These are phyloP conservation scores for Montipora capricornis DNA, from an alignment of 64 coral and sea anemone genomes.

Conservation along the genomic window DNA sequence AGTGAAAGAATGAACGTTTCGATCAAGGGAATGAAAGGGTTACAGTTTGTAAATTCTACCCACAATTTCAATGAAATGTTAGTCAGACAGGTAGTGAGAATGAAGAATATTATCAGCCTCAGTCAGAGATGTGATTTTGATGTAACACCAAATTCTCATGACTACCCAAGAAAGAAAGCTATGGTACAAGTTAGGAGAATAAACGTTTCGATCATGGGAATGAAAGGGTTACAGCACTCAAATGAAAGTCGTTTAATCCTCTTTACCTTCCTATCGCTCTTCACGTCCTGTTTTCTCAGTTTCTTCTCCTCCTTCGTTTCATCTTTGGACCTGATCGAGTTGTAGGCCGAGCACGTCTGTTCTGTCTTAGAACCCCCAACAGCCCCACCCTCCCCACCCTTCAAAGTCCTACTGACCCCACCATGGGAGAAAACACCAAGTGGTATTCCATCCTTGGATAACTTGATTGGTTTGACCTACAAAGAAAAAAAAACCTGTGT, in stretches of 20 bases:
- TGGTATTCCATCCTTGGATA: slow-evolving; percentile 94
- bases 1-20: too few relatives aligned
- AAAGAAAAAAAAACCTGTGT: neutral
- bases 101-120: too few relatives aligned
- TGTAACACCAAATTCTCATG: too few relatives aligned
- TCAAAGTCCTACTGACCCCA: slow-evolving; percentile 23
- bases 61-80: too few relatives aligned
- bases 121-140: too few relatives aligned
- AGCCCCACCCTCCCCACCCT: neutral
- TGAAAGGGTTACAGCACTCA: too few relatives aligned
- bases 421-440: slow-evolving; percentile 82
- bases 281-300: slow-evolving; percentile 87
- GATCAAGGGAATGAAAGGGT: too few relatives aligned
- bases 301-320: slow-evolving; percentile 95
- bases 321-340: slow-evolving; percentile 12
- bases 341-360: neutral
- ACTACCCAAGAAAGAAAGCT: too few relatives aligned
- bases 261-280: slow-evolving; percentile 89
- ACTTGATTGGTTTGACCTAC: slow-evolving; percentile 72
- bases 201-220: too few relatives aligned
- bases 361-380: neutral
- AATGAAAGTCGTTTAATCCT: neutral
- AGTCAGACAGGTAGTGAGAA: too few relatives aligned
- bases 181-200: too few relatives aligned
- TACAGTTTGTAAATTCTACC: too few relatives aligned